Evolutionary conservation across 2,888 invertebrate genomes (phyloP), one percentile per base, ranked within the genome.

Genomic region (Aphelenchoides bicaudatus): DNA sequence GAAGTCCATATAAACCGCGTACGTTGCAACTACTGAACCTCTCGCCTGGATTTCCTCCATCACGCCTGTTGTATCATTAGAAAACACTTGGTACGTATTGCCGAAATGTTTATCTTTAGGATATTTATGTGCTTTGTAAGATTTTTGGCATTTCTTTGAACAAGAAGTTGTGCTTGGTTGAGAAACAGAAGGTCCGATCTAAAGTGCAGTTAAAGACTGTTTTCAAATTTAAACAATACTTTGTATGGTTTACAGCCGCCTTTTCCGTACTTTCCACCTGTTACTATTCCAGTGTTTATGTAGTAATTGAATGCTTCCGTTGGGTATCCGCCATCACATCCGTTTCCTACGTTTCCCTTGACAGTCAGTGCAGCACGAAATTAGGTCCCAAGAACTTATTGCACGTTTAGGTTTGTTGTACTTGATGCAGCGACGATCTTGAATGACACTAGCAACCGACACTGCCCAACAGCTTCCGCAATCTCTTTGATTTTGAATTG

Each of bases 401-500:
- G 43, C 21, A n/a, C 34, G 34, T n/a, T 10, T 34, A 19, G 23
- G 23, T n/a, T 10, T 43, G 23, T 43, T 43, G 23, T 6, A 19
- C 21, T 25, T 19, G 25, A 43, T 43, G 43, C 43, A 43, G 23
- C 43, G 43, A 8, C 43, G 43, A n/a, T 43, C 43, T 10, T 10
- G 23, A 21, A 43, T 43, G 16, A 43, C 43, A 8, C 21, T 21
- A 8, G n/a, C 23, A 8, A 25, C 25, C 16, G 43, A 10, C 10
- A 43, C 43, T n/a, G 34, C 34, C 34, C 34, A 34, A n/a, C 34
- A 34, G 8, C 10, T 30, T 23, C 21, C 65, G 53, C 67, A 67
- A 8, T 62, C 58, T n/a, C 63, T 62, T 57, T 67, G 67, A 43
- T 66, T 66, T 51, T 62, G 54, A 48, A 68, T 66, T 50, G 52